Base-by-base conservation (phyloP, 2,888 invertebrate species). In the Spilarctia lutea region DNA sequence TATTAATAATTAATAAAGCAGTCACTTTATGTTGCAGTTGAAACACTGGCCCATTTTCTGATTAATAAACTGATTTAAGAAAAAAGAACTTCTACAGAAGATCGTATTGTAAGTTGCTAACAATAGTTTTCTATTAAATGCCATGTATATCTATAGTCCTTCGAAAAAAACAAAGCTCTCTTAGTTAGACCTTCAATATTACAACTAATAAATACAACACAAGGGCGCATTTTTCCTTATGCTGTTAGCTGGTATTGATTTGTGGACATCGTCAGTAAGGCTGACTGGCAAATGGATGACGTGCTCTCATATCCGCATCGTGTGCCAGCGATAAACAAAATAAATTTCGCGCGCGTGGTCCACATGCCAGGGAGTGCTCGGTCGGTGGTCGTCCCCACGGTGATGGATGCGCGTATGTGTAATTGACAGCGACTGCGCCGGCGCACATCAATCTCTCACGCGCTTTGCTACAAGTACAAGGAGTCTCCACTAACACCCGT, bases 351-450 rank as follows among this genome's bases (percentile, higher is more conserved):
- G 60, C 52, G 52, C 68, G 71, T 68, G 27, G 63, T 27, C 71
- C 33, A n/a, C 76, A 73, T 68, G 68, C 69, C 72, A n/a, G 33
- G 33, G 45, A 20, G 66, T 68, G 65, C 78, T 48, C 67, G 33
- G 77, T 71, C 76, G 78, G 84, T 76, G 82, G 81, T 79, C 75
- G 81, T 73, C 79, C 42, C 71, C 39, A 76, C 76, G 6, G 85
- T 90, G 90, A 88, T 86, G 86, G 89, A 90, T 88, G 89, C 83
- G 86, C 87, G 83, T 77, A 85, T 89, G 81, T 84, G 82, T 90
- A 90, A 90, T 90, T 91, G 91, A 90, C 90, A 91, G 89, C 84
- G 82, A 83, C 86, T 78, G 85, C 78, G 80, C 77, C 24, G 13
- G 71, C 80, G 77, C 81, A 75, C 80, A 86, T 86, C 87, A 85